These are phyloP conservation scores for Drosophila paracracens DNA, from an alignment of 2,888 invertebrate species.

Conservation along the genomic window DNA sequence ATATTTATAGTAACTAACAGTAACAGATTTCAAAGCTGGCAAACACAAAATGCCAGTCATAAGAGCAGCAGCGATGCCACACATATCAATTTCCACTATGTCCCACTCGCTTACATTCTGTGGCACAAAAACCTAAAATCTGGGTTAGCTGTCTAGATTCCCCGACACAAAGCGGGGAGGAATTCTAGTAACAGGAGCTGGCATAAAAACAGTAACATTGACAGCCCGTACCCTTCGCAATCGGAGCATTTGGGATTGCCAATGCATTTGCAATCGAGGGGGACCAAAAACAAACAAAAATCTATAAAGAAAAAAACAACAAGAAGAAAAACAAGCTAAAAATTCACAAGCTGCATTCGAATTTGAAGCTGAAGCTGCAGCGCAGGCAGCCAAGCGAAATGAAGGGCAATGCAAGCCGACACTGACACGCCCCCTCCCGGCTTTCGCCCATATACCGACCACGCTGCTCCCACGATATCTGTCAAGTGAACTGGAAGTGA, in stretches of 20 bases:
- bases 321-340: conserved; percentile 36
- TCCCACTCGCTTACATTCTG: conserved; percentile 24
- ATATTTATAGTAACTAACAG: conserved; percentile 47
- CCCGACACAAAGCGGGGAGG: conserved; percentile 10
- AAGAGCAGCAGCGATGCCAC: conserved; percentile 45
- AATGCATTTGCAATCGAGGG: conserved; percentile 71
- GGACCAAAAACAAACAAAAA: conserved; percentile 23
- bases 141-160: conserved; percentile 74
- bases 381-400: conserved; percentile 53
- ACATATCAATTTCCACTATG: conserved; percentile 33
- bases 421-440: conserved; percentile 23
- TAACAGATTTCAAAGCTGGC: conserved; percentile 46
- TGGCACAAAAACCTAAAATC: conserved; percentile 65
- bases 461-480: conserved; percentile 57
- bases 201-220: conserved; percentile 29
- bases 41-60: conserved; percentile 52
- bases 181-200: neutral
- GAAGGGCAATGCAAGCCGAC: conserved; percentile 53
- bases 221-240: conserved; percentile 45
- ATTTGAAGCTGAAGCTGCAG: conserved; percentile 36
- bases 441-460: neutral
- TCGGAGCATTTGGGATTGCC: conserved; percentile 51
- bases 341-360: conserved; percentile 39
- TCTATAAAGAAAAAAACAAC: conserved; percentile 17
- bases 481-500: conserved; percentile 81